Evolutionary conservation across 1,140 invertebrate genomes (phyloP).

Genomic region (Tetramorium simillimum): DNA sequence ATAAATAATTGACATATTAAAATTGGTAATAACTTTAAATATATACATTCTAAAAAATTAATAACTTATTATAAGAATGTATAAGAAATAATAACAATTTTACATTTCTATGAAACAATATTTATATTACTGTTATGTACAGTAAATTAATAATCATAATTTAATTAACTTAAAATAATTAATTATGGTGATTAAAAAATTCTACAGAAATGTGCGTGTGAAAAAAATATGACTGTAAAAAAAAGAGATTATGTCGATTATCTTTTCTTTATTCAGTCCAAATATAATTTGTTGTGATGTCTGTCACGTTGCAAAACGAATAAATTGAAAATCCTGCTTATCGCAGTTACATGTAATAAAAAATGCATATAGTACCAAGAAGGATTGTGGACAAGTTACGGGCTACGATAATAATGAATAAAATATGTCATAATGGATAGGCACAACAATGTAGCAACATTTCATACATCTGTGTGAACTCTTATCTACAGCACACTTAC

Average conservation of each 20-base stretch:
- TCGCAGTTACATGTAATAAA: not conserved
- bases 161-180: too few relatives aligned
- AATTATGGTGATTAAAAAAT: not conserved
- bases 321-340: not conserved
- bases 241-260: not conserved
- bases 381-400: not conserved
- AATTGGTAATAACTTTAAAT: too few relatives aligned
- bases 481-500: not conserved
- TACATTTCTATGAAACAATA: too few relatives aligned
- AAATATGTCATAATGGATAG: not conserved
- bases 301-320: not conserved
- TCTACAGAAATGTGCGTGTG: not conserved
- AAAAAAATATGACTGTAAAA: not conserved
- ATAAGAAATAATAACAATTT: too few relatives aligned
- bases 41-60: too few relatives aligned
- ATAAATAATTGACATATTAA: too few relatives aligned
- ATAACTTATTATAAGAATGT: too few relatives aligned
- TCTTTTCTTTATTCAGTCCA: not conserved
- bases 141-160: too few relatives aligned
- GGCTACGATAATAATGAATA: conserved; percentile 19
- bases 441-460: not conserved
- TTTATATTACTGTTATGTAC: too few relatives aligned
- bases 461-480: not conserved
- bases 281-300: not conserved
- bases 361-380: not conserved